Evolutionary conservation across 2,113 vertebrate genomes (phyloP).

Genomic region (Xenopus laevis): DNA sequence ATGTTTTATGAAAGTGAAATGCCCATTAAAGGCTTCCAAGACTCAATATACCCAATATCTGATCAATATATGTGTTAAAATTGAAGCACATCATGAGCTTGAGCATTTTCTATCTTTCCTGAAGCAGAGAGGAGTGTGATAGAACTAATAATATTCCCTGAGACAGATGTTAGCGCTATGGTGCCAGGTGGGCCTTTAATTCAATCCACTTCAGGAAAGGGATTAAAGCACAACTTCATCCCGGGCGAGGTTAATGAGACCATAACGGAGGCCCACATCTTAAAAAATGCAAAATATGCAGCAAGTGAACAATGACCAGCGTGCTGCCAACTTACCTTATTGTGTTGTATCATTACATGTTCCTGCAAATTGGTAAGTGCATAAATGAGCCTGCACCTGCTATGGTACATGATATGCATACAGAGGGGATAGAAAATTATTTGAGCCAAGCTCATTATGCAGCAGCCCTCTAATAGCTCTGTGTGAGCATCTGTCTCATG

Average conservation of each 20-base stretch:
- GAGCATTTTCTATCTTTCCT: no score
- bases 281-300: not conserved
- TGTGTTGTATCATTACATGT: conserved; percentile 13
- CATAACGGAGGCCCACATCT: not conserved
- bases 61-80: no score
- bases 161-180: no score
- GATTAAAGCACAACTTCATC: not conserved
- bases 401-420: conserved; percentile 22
- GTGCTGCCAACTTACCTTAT: conserved; percentile 22
- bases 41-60: no score
- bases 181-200: no score
- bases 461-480: conserved; percentile 23
- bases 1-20: no score
- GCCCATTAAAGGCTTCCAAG: no score
- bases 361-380: conserved; percentile 4
- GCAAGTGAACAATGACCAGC: conserved; percentile 1
- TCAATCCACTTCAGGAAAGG: no score
- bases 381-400: conserved; percentile 4
- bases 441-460: conserved; percentile 34
- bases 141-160: no score
- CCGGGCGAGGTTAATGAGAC: not conserved
- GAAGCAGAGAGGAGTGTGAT: no score
- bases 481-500: conserved; percentile 32
- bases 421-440: conserved; percentile 15
- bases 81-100: no score